Conservation (phyloP, 2,113 vertebrate genomes). For the Spilogale gracilis region DNA sequence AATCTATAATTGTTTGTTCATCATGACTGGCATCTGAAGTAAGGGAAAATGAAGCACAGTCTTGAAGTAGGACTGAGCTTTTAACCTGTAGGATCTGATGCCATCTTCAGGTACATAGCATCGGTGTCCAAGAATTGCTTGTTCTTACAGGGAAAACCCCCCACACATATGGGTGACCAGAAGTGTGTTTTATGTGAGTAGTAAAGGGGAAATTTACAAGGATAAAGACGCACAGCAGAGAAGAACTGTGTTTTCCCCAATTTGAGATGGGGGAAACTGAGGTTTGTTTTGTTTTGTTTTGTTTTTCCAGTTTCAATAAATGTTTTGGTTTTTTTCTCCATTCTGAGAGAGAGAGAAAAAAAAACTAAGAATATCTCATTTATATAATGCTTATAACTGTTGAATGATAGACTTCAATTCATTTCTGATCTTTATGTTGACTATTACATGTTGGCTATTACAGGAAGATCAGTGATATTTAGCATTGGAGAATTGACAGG, state of each 20-base stretch:
- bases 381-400: background rate
- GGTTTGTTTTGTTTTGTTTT: background rate
- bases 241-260: background rate
- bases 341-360: background rate
- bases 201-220: background rate
- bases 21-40: background rate
- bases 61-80: background rate
- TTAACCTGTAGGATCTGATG: background rate
- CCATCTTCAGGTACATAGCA: background rate
- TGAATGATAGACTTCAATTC: background rate
- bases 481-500: background rate
- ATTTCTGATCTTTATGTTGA: background rate
- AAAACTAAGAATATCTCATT: background rate
- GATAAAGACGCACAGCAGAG: background rate
- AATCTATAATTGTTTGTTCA: background rate
- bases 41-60: background rate
- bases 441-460: background rate
- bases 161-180: background rate
- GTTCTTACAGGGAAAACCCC: background rate
- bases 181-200: background rate
- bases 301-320: background rate
- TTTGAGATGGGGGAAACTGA: background rate
- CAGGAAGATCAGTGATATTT: background rate
- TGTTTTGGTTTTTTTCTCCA: background rate
- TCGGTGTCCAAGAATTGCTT: background rate